These are phyloP conservation scores for Felis chaus DNA, from an alignment of 2,113 vertebrate genomes.

Conservation along the genomic window DNA sequence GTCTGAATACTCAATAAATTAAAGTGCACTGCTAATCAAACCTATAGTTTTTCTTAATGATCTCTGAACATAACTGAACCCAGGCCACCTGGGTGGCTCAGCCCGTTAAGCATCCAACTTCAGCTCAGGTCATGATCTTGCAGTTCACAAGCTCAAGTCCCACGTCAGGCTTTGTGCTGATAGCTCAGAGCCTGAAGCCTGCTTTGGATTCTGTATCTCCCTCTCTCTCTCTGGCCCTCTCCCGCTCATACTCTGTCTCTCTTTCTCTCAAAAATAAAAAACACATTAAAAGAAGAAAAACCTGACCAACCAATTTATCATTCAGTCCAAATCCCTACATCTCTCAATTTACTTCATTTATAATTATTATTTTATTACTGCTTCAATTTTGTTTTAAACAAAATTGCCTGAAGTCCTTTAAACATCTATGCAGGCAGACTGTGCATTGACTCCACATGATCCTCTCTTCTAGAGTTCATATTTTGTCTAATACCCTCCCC, in stretches of 20 bases:
- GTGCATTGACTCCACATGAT: background rate
- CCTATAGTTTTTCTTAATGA: background rate
- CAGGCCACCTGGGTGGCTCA: too few relatives aligned
- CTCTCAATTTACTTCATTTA: background rate
- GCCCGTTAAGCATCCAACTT: too few relatives aligned
- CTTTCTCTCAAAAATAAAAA: too few relatives aligned
- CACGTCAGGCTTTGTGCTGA: too few relatives aligned
- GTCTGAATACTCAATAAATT: background rate
- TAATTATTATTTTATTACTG: slow-evolving; percentile 33
- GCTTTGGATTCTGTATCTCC: too few relatives aligned
- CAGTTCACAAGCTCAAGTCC: too few relatives aligned
- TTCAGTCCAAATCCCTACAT: background rate
- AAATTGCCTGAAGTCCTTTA: slow-evolving; percentile 1
- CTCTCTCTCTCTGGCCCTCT: too few relatives aligned
- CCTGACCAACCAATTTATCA: background rate
- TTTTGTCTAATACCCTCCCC: background rate
- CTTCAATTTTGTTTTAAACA: background rate
- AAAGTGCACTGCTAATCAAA: background rate
- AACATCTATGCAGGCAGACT: background rate
- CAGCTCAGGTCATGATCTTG: too few relatives aligned
- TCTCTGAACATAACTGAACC: slow-evolving; percentile 28
- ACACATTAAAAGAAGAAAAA: too few relatives aligned
- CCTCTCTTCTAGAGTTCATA: background rate
- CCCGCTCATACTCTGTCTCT: too few relatives aligned
- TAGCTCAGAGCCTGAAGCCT: too few relatives aligned